Evolutionary conservation across 2,113 vertebrate genomes (phyloP).

Genomic region (Sinocyclocheilus maitianheensis): DNA sequence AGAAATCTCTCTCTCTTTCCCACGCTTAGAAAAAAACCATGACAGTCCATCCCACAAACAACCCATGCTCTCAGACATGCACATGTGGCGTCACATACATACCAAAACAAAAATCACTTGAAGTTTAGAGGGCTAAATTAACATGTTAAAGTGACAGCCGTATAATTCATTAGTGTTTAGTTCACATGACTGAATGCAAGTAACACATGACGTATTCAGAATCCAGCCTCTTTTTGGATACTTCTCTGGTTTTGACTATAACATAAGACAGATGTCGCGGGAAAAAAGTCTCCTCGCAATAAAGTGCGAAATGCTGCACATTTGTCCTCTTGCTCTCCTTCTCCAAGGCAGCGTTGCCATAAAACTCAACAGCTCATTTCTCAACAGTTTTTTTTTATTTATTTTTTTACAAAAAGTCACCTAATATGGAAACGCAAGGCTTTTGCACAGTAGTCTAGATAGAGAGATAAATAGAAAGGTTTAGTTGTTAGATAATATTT

Average conservation of each 20-base stretch:
- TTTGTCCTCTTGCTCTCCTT: conserved; percentile 2
- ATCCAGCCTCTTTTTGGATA: not conserved
- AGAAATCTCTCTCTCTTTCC: conserved; percentile 37
- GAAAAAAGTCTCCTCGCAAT: not conserved
- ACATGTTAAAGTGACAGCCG: not conserved
- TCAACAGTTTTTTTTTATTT: no score
- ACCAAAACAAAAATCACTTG: not conserved
- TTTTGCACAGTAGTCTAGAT: not conserved
- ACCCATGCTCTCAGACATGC: conserved; percentile 6
- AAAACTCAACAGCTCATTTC: not conserved
- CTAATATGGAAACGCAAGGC: not conserved
- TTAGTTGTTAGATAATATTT: no score
- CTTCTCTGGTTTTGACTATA: not conserved
- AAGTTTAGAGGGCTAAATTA: not conserved
- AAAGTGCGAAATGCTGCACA: not conserved
- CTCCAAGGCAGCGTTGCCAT: not conserved
- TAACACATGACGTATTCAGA: not conserved
- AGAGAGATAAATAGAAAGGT: not conserved
- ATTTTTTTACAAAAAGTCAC: not conserved
- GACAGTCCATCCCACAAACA: conserved; percentile 24
- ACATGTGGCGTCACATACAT: not conserved
- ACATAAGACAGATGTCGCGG: not conserved
- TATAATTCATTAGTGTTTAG: not conserved
- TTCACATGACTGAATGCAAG: not conserved
- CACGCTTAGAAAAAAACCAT: conserved; percentile 40